Evolutionary conservation across 2,888 invertebrate species (phyloP).

Genomic region (Cephonodes hylas): DNA sequence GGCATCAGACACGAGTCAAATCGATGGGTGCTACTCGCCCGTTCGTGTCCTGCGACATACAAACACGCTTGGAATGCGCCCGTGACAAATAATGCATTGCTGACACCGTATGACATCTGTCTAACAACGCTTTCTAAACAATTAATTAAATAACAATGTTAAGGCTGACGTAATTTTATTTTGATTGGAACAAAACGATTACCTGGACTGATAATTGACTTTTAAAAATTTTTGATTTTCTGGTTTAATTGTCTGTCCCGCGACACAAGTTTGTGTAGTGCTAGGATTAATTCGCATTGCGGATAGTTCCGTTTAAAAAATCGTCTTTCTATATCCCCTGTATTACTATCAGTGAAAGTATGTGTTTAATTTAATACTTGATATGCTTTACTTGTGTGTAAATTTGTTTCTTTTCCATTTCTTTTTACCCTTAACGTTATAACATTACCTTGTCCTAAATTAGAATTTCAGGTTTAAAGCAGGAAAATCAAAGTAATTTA

Average conservation of each 20-base stretch:
- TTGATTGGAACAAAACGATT: background rate
- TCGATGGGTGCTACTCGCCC: conserved; percentile 31
- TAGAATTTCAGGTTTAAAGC: no score
- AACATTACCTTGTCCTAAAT: no score
- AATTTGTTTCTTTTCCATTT: no score
- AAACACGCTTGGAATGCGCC: conserved; percentile 43
- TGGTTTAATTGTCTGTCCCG: background rate
- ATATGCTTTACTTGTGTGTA: no score
- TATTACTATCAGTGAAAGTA: no score
- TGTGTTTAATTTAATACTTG: no score
- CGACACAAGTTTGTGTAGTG: no score
- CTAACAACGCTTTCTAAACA: conserved; percentile 42
- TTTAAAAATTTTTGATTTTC: background rate
- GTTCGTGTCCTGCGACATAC: conserved; percentile 39
- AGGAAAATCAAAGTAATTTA: no score
- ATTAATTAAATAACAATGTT: conserved; percentile 49
- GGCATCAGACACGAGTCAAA: conserved; percentile 41
- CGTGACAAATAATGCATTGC: conserved; percentile 62
- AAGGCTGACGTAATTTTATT: background rate
- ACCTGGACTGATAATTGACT: background rate
- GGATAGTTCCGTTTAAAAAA: no score
- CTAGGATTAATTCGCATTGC: no score
- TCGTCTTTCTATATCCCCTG: no score
- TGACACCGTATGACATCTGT: conserved; percentile 47
- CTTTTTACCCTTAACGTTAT: no score